phyloP scores from a whole-genome alignment of 2,888 invertebrate genomes.

The Drosophila algonquin region DNA sequence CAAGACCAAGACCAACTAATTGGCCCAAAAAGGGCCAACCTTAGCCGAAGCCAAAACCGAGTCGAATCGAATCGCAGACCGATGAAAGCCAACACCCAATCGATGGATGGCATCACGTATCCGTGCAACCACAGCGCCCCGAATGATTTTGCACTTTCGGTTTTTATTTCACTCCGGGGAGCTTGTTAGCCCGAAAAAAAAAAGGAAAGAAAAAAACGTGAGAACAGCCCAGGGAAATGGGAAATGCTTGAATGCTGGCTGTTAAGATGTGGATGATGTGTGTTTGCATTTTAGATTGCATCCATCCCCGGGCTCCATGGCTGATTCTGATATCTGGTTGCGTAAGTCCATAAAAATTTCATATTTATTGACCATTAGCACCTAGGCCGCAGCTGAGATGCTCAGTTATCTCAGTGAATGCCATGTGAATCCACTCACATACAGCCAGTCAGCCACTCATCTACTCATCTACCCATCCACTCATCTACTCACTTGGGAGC shows the following conservation, averaged over 20 bases:
- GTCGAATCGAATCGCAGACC: slow-evolving; percentile 6
- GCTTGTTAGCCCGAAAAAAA: slow-evolving; percentile 60
- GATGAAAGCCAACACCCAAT: slow-evolving; percentile 1
- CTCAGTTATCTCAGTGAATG: background rate
- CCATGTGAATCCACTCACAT: background rate
- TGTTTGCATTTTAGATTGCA: slow-evolving; percentile 73
- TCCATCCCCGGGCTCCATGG: background rate
- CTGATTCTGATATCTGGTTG: slow-evolving; percentile 48
- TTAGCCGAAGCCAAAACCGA: background rate
- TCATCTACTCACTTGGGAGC: slow-evolving; percentile 7
- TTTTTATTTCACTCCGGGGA: slow-evolving; percentile 81
- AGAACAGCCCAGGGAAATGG: slow-evolving; percentile 22
- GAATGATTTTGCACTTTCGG: slow-evolving; percentile 73
- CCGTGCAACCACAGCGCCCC: slow-evolving; percentile 25
- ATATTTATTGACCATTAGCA: slow-evolving; percentile 82
- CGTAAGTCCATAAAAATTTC: slow-evolving; percentile 79
- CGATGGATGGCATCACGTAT: slow-evolving; percentile 70
- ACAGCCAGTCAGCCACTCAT: slow-evolving; percentile 12
- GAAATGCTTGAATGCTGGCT: background rate
- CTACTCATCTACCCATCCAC: background rate
- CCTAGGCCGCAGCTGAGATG: slow-evolving; percentile 66
- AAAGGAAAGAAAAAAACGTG: slow-evolving; percentile 69
- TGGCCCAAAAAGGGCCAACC: slow-evolving; percentile 18
- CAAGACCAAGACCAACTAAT: slow-evolving; percentile 27
- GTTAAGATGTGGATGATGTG: slow-evolving; percentile 46